Percentiles rank a stretch among this genome's conserved stretches.
Conservation (phyloP, 2,888 invertebrate genomes). For the Mantis religiosa region DNA sequence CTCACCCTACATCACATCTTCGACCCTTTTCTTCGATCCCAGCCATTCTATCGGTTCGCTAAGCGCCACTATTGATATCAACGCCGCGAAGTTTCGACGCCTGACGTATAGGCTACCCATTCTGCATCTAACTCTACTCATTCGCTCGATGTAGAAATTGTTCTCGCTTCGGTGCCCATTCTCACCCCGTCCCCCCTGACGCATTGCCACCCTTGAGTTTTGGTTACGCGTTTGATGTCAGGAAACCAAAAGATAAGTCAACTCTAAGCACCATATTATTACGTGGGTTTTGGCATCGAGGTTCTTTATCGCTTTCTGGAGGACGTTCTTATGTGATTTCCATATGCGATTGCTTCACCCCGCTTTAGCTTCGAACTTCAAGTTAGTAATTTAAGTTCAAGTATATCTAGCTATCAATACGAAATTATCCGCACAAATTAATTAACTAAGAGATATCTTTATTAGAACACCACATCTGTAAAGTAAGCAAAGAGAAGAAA, state of each 20-base stretch:
- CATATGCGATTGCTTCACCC: not conserved
- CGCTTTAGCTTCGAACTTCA: too few species aligned
- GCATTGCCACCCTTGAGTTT: not conserved
- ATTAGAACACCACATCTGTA: too few species aligned
- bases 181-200: not conserved
- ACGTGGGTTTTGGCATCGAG: slow-evolving; percentile 25
- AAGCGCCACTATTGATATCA: slow-evolving; percentile 26
- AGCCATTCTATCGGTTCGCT: slow-evolving; percentile 20
- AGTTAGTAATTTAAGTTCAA: too few species aligned
- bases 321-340: slow-evolving; percentile 1
- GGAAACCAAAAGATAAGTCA: slow-evolving; percentile 30
- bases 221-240: slow-evolving; percentile 13
- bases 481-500: too few species aligned
- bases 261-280: slow-evolving; percentile 27
- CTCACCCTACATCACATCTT: not conserved
- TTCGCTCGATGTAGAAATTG: not conserved
- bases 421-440: too few species aligned
- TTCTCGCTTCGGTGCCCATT: not conserved
- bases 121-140: not conserved
- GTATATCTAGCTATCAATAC: too few species aligned
- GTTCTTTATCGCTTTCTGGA: slow-evolving; percentile 14
- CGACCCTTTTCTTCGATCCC: not conserved
- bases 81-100: not conserved
- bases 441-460: too few species aligned
- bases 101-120: slow-evolving; percentile 16